Conservation (phyloP, 2,888 invertebrate species). For the Tenthredo amoena region DNA sequence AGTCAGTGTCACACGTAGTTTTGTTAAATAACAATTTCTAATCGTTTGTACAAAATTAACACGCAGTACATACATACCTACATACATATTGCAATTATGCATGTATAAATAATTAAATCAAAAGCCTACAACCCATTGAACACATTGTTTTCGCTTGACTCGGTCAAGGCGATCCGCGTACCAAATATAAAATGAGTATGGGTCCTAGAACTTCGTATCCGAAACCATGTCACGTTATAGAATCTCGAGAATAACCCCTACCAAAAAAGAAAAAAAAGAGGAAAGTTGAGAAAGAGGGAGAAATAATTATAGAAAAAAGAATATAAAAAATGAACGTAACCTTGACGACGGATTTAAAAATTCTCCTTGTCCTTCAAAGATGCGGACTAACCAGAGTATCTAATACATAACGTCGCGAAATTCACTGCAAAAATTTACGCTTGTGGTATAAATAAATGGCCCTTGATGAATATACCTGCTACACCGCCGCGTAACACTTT, state of each 20-base stretch:
- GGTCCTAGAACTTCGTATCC: neutral
- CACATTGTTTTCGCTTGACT: conserved; percentile 6
- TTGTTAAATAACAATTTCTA: neutral
- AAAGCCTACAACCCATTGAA: neutral
- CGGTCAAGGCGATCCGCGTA: conserved; percentile 38
- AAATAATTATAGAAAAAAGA: neutral
- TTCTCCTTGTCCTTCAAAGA: neutral
- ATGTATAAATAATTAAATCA: neutral
- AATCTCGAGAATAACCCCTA: neutral
- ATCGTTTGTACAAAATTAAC: neutral
- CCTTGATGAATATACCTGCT: neutral
- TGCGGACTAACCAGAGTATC: neutral
- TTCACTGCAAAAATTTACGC: neutral
- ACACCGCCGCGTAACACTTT: neutral
- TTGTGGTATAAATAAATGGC: neutral
- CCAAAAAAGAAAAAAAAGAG: neutral
- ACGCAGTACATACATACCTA: neutral
- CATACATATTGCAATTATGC: neutral
- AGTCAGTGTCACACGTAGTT: conserved; percentile 13
- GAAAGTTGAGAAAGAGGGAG: neutral
- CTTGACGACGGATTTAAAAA: neutral
- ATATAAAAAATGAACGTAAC: neutral
- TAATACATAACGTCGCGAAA: neutral
- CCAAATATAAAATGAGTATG: neutral
- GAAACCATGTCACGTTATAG: conserved; percentile 10